Evolutionary conservation across 2,888 invertebrate genomes (phyloP).

Genomic region (Eurois occulta): DNA sequence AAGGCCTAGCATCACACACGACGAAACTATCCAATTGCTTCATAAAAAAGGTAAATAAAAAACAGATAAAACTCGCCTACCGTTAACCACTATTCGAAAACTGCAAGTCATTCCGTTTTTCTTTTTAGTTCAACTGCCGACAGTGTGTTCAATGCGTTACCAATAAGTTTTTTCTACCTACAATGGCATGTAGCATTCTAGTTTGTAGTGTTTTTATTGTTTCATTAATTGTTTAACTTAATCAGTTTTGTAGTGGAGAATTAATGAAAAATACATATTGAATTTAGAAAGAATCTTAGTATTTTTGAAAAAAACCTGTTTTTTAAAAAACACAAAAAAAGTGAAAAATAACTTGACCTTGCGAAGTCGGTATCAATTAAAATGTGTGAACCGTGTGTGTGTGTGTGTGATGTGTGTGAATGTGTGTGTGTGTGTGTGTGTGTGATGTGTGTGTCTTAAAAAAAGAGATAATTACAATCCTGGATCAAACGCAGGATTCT

Average conservation of each 20-base stretch:
- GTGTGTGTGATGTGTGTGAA: too few relatives aligned
- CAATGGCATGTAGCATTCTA: not conserved
- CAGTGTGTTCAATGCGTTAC: conserved; percentile 11
- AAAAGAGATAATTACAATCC: too few relatives aligned
- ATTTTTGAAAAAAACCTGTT: too few relatives aligned
- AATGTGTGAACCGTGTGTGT: too few relatives aligned
- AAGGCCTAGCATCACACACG: conserved; percentile 10
- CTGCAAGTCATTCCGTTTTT: conserved; percentile 29
- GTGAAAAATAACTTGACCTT: too few relatives aligned
- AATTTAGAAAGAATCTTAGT: not conserved
- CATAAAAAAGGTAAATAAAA: conserved; percentile 35
- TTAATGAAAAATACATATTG: not conserved
- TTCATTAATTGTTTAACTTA: not conserved
- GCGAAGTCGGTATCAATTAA: too few relatives aligned
- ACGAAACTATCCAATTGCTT: conserved; percentile 5
- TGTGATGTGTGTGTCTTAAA: too few relatives aligned
- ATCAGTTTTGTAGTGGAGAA: not conserved
- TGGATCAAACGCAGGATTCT: too few relatives aligned
- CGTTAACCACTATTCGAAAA: conserved; percentile 29
- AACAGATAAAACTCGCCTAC: conserved; percentile 18
- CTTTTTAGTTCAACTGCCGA: conserved; percentile 30
- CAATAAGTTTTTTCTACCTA: conserved; percentile 3
- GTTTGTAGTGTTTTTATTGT: not conserved
- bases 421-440: too few relatives aligned
- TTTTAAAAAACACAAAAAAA: too few relatives aligned